Evolutionary conservation across 2,888 invertebrate species (phyloP), one percentile per base, ranked within the genome.

Genomic region (Nesidiocoris tenuis): DNA sequence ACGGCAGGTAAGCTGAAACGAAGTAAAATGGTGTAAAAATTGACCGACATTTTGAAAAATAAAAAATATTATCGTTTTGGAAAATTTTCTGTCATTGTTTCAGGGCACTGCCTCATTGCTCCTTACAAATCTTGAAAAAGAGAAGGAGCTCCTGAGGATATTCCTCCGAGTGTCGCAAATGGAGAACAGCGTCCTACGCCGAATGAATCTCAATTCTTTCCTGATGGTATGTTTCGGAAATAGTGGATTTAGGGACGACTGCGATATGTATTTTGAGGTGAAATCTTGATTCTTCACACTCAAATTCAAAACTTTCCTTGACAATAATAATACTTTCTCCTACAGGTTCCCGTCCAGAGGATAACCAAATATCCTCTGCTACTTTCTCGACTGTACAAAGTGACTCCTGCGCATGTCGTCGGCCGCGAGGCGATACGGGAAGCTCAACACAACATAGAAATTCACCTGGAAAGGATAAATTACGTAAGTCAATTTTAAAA

Each of bases 191-290:
- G 91, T 95, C 79, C 86, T 97, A 80, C 87, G 97, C 80, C 88
- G 96, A 81, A 97, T 97, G 96, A 96, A 96, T 84, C 87, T 98
- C 65, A 95, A 96, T 85, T 96, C 97, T n/a, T 98, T 97, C 85
- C 89, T 97, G 75, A 97, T 97, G 96, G 96, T 94, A 57, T 17
- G 65, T 12, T 7, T 17, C n/a, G 55, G 7, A 7, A 12, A 54
- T 54, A 54, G 55, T 54, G 9, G n/a, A n/a, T n/a, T n/a, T n/a
- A n/a, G n/a, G n/a, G n/a, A n/a, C n/a, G n/a, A n/a, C n/a, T n/a
- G n/a, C n/a, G n/a, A n/a, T n/a, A n/a, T n/a, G n/a, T n/a, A n/a
- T n/a, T n/a, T n/a, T n/a, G n/a, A n/a, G n/a, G n/a, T n/a, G n/a
- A n/a, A n/a, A n/a, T n/a, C n/a, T n/a, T n/a, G n/a, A n/a, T n/a